These are phyloP conservation scores for Hippocampus barbouri DNA, from an alignment of 2,113 vertebrate species.

Conservation along the genomic window DNA sequence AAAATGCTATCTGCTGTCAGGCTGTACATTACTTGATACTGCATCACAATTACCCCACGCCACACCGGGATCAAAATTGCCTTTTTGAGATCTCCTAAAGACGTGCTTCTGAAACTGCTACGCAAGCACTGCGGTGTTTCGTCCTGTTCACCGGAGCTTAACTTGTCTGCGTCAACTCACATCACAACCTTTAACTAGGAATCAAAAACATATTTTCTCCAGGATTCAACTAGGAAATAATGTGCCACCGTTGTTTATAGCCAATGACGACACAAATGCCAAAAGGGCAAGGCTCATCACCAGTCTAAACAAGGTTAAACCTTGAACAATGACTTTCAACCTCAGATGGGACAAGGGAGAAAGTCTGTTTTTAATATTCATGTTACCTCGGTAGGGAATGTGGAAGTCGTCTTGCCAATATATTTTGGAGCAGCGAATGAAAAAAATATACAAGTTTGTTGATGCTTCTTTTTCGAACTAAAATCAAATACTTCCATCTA, in stretches of 20 bases:
- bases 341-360: conserved; percentile 23
- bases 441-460: conserved; percentile 35
- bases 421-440: conserved; percentile 14
- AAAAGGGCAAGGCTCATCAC: conserved; percentile 31
- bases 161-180: conserved; percentile 49
- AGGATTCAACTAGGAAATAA: conserved; percentile 48
- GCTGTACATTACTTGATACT: conserved; percentile 11
- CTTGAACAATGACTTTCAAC: conserved; percentile 56
- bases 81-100: conserved; percentile 20
- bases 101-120: conserved; percentile 8
- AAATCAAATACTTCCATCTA: conserved; percentile 1
- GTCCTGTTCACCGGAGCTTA: conserved; percentile 27
- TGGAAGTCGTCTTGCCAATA: conserved; percentile 29
- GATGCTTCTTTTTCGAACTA: conserved; percentile 19
- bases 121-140: conserved; percentile 18
- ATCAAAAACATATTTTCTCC: conserved; percentile 56
- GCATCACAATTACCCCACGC: background rate
- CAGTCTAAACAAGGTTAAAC: conserved; percentile 57
- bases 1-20: conserved; percentile 13
- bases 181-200: conserved; percentile 48
- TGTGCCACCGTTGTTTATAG: conserved; percentile 30
- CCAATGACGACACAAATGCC: conserved; percentile 24
- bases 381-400: conserved; percentile 31
- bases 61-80: background rate
- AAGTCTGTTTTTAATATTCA: conserved; percentile 52